Evolutionary conservation across 2,113 vertebrate genomes (phyloP), one percentile per base, ranked within the genome.

Genomic region (Thamnaconus septentrionalis): DNA sequence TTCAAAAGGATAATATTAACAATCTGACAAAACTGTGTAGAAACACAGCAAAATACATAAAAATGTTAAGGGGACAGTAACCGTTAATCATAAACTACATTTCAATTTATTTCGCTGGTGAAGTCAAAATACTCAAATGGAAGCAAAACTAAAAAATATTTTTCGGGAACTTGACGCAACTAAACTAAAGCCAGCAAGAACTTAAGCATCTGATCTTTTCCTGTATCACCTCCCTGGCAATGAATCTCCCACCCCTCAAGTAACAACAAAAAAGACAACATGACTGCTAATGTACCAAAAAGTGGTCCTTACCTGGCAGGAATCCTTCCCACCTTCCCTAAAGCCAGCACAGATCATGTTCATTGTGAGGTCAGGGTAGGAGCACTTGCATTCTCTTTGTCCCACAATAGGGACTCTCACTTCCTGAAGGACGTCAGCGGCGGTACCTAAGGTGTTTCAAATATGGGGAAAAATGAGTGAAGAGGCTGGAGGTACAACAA

Each of bases 271-370:
- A 54, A 0, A n/a, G 18, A 52, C 55, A 6, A 5, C 0, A 40
- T 42, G 41, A 43, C 4, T 49, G 59, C 53, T 31, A 31, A 31
- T 31, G 18, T 4, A 45, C 5, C 10, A 61, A 2, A 54, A 40
- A 61, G 6, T 10, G 8, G 11, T 49, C 1, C 1, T 9, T 43
- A 78, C 74, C 79, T 72, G 68, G 48, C 92, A 94, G 9, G 90
- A 69, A 1, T 91, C 92, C 53, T 83, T 91, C 41, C 88, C 86
- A 5, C 91, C 93, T 0, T 5, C 10, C 0, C 61, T 3, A 3
- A n/a, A 58, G 18, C 91, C 92, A 0, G 93, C 91, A 54, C 93
- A 94, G 48, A 94, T 69, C 90, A 92, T 92, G 80, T 90, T 89
- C 8, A 75, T 60, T 41, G 87, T 88, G 59, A 70, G 0, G 0